Evolutionary conservation across 2,888 invertebrate species (phyloP).

Genomic region (Protodeltote pygarga): DNA sequence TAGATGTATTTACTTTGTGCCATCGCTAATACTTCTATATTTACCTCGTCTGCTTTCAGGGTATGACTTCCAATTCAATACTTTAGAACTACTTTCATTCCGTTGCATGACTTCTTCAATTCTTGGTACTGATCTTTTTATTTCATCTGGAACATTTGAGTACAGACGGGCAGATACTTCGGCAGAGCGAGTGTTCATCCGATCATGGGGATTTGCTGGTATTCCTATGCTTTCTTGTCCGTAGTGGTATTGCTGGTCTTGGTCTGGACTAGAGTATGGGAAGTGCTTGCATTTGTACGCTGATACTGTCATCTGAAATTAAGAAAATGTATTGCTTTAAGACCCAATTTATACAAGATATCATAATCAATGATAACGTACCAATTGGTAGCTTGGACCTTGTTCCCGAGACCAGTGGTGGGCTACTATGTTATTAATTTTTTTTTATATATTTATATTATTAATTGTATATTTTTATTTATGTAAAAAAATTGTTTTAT

Average conservation of each 20-base stretch:
- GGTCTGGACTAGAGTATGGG: constrained; percentile 1
- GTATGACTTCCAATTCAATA: constrained; percentile 29
- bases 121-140: constrained; percentile 2
- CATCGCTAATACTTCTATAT: no score
- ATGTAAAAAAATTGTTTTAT: no score
- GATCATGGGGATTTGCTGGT: constrained; percentile 1
- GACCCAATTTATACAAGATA: no score
- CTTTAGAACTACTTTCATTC: constrained; percentile 29
- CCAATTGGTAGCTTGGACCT: no score
- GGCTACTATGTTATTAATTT: no score
- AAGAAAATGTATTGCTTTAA: neutral
- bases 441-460: no score
- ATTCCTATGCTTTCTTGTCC: neutral
- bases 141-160: constrained; percentile 5
- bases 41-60: constrained; percentile 32
- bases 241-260: constrained; percentile 1
- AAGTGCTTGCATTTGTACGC: constrained; percentile 33
- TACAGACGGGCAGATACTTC: neutral
- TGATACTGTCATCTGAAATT: constrained; percentile 37
- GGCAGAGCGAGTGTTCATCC: constrained; percentile 1
- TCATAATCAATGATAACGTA: no score
- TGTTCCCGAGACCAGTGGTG: no score
- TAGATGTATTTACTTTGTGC: no score
- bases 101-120: neutral
- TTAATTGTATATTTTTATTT: no score